Conservation (phyloP, 30 jellyfish, hydroid and myxozoan genomes). For the Turritopsis rubra region DNA sequence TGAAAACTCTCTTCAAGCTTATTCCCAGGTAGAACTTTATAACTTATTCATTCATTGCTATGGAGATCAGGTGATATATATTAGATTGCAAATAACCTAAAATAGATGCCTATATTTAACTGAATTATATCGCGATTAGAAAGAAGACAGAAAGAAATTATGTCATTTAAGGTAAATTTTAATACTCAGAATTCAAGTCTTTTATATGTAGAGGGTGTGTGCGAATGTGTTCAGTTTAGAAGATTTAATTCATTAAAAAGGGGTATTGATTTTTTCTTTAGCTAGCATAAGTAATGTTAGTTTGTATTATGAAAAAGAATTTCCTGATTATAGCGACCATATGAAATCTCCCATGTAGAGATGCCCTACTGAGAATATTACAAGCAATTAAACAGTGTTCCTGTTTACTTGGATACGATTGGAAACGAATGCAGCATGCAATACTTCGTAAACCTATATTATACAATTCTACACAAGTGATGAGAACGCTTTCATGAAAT, state of each 20-base stretch:
- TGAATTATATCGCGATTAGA: not conserved
- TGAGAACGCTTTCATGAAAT: too few species aligned
- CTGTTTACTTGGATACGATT: not conserved
- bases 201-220: not conserved
- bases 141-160: not conserved
- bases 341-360: not conserved
- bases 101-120: not conserved
- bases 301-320: not conserved
- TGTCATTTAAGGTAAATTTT: too few species aligned
- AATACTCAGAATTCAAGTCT: too few species aligned
- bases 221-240: not conserved
- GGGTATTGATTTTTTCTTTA: not conserved
- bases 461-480: too few species aligned
- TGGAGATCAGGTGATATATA: not conserved
- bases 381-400: not conserved
- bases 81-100: not conserved
- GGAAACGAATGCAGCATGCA: too few species aligned
- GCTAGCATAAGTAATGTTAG: not conserved
- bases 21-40: too few species aligned
- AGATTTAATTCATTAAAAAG: not conserved
- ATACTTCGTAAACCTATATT: too few species aligned
- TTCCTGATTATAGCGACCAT: not conserved
- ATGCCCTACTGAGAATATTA: not conserved
- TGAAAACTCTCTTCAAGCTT: too few species aligned
- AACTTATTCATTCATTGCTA: not conserved